Evolutionary conservation across 2,888 invertebrate genomes (phyloP).

Genomic region (Dorcus hopei): DNA sequence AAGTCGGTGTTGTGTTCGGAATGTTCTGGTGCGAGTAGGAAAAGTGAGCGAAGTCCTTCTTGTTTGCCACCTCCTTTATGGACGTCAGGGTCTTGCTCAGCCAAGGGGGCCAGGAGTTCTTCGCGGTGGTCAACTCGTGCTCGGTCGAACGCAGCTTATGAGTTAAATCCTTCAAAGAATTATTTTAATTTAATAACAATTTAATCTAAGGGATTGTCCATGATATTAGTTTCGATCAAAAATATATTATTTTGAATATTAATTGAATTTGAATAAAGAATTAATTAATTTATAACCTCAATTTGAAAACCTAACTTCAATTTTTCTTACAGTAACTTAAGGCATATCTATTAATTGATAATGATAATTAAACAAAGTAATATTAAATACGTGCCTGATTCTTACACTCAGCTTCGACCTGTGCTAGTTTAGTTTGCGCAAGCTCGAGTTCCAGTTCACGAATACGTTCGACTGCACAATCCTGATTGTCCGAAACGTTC

Average conservation of each 20-base stretch:
- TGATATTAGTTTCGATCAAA: too few species aligned
- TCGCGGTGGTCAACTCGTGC: slow-evolving; percentile 68
- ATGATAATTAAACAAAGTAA: too few species aligned
- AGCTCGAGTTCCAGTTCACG: slow-evolving; percentile 91
- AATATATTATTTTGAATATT: too few species aligned
- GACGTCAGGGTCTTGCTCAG: slow-evolving; percentile 86
- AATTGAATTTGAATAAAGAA: too few species aligned
- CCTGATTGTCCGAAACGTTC: slow-evolving; percentile 42
- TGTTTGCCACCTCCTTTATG: slow-evolving; percentile 70
- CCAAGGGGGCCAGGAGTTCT: slow-evolving; percentile 88
- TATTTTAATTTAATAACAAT: too few species aligned
- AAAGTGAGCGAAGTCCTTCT: slow-evolving; percentile 49
- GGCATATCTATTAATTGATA: too few species aligned
- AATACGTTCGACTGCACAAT: slow-evolving; percentile 63
- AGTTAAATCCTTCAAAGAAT: slow-evolving; percentile 68
- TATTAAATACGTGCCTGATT: slow-evolving; percentile 65
- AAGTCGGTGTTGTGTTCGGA: slow-evolving; percentile 39
- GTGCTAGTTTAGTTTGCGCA: slow-evolving; percentile 93
- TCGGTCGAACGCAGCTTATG: slow-evolving; percentile 84
- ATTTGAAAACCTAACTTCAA: too few species aligned
- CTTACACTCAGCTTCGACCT: slow-evolving; percentile 95
- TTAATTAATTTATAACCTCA: too few species aligned
- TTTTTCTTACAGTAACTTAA: too few species aligned
- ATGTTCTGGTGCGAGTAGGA: slow-evolving; percentile 34
- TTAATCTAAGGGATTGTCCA: too few species aligned